A percentile compares a stretch with the other conserved stretches of the same genome.
These are phyloP conservation scores for Brachylomia viminalis DNA, from an alignment of 2,888 invertebrate genomes.

Conservation along the genomic window DNA sequence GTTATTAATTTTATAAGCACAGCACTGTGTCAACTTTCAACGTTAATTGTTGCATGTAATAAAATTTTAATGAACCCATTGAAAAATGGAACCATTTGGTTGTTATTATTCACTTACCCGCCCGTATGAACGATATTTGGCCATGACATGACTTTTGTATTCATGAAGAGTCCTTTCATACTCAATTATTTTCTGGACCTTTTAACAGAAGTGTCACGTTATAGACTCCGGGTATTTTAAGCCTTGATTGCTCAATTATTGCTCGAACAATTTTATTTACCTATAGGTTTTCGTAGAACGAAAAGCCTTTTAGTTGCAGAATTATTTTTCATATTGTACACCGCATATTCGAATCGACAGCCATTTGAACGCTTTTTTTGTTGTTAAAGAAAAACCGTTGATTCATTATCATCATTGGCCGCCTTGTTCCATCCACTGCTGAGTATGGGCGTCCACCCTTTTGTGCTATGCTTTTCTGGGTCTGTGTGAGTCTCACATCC, in stretches of 20 bases:
- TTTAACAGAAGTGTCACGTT: background rate
- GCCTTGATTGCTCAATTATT: background rate
- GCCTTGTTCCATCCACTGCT: background rate
- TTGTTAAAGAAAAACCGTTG: background rate
- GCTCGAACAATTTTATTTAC: background rate
- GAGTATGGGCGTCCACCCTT: background rate
- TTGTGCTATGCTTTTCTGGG: background rate
- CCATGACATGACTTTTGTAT: conserved; percentile 39
- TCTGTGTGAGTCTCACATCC: background rate
- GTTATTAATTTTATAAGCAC: conserved; percentile 57
- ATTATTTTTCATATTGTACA: background rate
- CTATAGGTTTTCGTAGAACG: background rate
- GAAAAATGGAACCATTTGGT: conserved; percentile 74
- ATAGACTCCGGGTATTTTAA: background rate
- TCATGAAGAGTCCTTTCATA: conserved; percentile 21
- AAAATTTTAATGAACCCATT: conserved; percentile 79
- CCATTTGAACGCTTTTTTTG: background rate
- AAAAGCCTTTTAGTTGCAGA: background rate
- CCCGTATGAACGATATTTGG: conserved; percentile 70
- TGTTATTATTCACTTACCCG: conserved; percentile 80
- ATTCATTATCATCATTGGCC: background rate
- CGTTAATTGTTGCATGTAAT: conserved; percentile 70
- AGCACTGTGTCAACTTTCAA: conserved; percentile 57
- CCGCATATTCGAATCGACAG: background rate
- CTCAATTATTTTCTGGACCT: conserved; percentile 14